These are phyloP conservation scores for Galerucella calmariensis DNA, from an alignment of 2,888 invertebrate species.

Conservation along the genomic window DNA sequence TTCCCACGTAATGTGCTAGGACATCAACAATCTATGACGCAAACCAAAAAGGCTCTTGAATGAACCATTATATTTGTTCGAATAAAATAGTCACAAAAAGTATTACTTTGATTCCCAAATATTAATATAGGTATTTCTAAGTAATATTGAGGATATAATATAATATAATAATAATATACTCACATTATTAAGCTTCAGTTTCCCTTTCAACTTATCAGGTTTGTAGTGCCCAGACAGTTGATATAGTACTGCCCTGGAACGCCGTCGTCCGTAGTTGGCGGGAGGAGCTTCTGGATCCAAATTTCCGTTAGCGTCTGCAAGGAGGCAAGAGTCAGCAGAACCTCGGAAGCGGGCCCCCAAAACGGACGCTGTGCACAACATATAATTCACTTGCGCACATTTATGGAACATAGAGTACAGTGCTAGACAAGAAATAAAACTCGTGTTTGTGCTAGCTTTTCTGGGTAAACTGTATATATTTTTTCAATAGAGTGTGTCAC, in stretches of 20 bases:
- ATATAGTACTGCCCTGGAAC: constrained; percentile 95
- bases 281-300: constrained; percentile 79
- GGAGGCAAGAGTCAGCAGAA: constrained; percentile 82
- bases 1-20: too few relatives aligned
- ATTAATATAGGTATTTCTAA: too few relatives aligned
- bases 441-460: constrained; percentile 27
- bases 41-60: too few relatives aligned
- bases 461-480: constrained; percentile 3
- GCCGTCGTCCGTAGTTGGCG: constrained; percentile 89
- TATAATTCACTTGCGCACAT: constrained; percentile 45
- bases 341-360: constrained; percentile 83
- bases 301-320: constrained; percentile 84
- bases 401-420: constrained; percentile 38
- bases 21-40: too few relatives aligned
- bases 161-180: constrained; percentile 64
- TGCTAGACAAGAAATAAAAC: constrained; percentile 31
- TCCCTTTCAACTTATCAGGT: constrained; percentile 92
- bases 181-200: constrained; percentile 95
- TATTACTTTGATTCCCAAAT: too few relatives aligned
- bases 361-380: constrained; percentile 76
- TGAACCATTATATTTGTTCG: too few relatives aligned
- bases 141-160: too few relatives aligned
- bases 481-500: neutral
- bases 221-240: constrained; percentile 97
- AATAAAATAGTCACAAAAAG: too few relatives aligned